These are phyloP conservation scores for Elephas maximus DNA, from an alignment of 2,113 vertebrate genomes.

Conservation along the genomic window DNA sequence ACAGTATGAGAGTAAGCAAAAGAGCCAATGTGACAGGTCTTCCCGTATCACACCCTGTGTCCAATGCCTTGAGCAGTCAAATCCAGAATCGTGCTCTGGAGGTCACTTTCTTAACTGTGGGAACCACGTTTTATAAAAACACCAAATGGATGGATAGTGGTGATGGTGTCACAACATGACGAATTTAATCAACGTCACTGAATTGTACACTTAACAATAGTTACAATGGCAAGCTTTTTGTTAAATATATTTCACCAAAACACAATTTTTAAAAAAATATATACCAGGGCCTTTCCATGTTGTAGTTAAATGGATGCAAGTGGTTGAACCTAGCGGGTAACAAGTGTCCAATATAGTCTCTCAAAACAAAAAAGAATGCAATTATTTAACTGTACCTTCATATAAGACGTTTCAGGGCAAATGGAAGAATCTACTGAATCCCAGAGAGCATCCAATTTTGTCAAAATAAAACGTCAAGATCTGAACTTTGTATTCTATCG, in stretches of 20 bases:
- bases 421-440: not conserved
- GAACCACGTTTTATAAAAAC: not conserved
- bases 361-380: not conserved
- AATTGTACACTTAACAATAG: not conserved
- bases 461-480: not conserved
- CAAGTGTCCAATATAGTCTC: not conserved
- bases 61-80: not conserved
- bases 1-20: not conserved
- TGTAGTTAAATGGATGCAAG: not conserved
- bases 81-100: not conserved
- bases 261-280: no score
- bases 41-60: not conserved
- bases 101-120: not conserved
- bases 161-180: not conserved
- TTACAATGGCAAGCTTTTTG: no score
- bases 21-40: not conserved
- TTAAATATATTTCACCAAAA: no score
- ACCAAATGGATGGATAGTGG: not conserved
- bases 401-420: not conserved
- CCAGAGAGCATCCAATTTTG: not conserved
- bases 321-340: not conserved
- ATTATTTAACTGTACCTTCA: not conserved
- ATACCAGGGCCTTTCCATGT: not conserved
- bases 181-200: not conserved
- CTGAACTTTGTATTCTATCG: not conserved